Conservation (phyloP, 2,888 invertebrate genomes). For the Diplazon laetatorius region DNA sequence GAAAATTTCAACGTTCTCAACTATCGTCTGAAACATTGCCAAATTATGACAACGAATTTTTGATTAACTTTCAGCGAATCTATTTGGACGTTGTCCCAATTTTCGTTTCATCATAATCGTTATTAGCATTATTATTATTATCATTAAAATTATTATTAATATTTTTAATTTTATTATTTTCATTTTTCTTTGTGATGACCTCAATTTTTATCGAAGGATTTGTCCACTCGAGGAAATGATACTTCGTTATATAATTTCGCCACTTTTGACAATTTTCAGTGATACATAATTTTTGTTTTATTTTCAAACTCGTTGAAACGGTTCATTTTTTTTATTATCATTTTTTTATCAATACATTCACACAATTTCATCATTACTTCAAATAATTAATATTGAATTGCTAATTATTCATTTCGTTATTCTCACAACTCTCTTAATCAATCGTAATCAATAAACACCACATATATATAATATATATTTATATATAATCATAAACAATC, state of each 20-base stretch:
- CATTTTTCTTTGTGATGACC: not conserved
- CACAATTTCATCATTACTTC: conserved; percentile 30
- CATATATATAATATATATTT: not conserved
- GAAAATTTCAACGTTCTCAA: conserved; percentile 47
- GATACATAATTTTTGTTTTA: no score
- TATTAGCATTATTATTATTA: no score
- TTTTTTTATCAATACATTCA: not conserved
- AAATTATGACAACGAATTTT: conserved; percentile 56
- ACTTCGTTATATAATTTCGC: no score
- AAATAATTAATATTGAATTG: no score
- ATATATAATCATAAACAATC: no score
- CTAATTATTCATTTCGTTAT: conserved; percentile 30
- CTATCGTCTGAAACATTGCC: conserved; percentile 43
- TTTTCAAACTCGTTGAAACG: no score
- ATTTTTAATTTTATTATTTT: no score
- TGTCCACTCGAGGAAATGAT: no score
- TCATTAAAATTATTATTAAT: no score
- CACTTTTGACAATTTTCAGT: no score
- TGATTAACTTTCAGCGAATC: conserved; percentile 46
- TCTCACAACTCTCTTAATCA: conserved; percentile 9
- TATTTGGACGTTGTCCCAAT: conserved; percentile 57
- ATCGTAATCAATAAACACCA: conserved; percentile 27
- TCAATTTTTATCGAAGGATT: not conserved
- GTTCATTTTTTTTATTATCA: no score
- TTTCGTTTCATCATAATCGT: conserved; percentile 4